Evolutionary conservation across 2,797 vertebrate species (phyloP), one percentile per base, ranked within the genome.

Genomic region (Sorex maritimensis): DNA sequence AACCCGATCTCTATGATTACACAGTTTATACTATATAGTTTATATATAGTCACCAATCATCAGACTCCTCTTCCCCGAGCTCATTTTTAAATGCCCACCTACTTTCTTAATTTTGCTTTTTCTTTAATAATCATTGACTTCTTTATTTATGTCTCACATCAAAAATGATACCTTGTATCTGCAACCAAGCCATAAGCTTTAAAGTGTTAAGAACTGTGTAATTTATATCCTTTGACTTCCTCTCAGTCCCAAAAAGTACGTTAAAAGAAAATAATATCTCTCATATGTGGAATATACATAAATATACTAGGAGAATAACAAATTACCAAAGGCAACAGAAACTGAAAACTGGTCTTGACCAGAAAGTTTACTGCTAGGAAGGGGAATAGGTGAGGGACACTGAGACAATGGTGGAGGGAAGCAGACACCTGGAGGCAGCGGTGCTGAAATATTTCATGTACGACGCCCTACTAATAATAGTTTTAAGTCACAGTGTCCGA

Each of bases 111-210:
- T 91, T 90, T 55, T 12, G 6, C 46, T 14, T 86, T 12, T 78
- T 49, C 28, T 91, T 71, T 23, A 65, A 71, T 34, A 73, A 34
- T 41, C 82, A 6, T 61, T 63, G 67, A 75, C 74, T 38, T 92
- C 34, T 4, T 77, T 87, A 49, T 68, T 77, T 87, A 49, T 68
- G 26, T 41, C 26, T 90, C 0, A 90, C 14, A 61, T 95, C 65
- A 92, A 78, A 88, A 91, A 24, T 55, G 26, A 52, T 92, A 88
- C 38, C 55, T 88, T 55, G 21, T 63, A 49, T 75, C 52, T 85
- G 26, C 14, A 90, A 55, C 11, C 69, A 81, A 81, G 85, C 13
- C 6, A 61, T 83, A 69, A 78, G 4, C 4, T 81, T n/a, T n/a
- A n/a, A 14, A 92, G 21, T 88, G 4, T 44, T 8, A 85, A 81